Evolutionary conservation across 1,140 invertebrate species (phyloP).

Genomic region (Hylyphantes graminicola): DNA sequence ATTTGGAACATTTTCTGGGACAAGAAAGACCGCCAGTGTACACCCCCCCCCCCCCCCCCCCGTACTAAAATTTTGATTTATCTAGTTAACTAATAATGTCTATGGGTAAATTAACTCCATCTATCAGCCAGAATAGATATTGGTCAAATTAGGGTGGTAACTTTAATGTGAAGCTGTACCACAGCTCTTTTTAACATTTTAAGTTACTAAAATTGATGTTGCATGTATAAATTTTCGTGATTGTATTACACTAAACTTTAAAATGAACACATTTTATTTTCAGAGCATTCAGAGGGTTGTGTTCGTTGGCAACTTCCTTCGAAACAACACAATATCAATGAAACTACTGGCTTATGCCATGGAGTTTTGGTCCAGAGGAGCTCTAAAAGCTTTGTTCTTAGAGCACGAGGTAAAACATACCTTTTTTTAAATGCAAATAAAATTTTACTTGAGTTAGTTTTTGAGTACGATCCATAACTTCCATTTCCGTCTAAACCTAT

Average conservation of each 20-base stretch:
- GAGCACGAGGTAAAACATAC: conserved; percentile 84
- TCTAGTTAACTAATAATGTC: too few relatives aligned
- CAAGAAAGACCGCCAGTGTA: too few relatives aligned
- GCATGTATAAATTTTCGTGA: background rate
- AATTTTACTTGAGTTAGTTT: background rate
- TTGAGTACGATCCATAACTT: background rate
- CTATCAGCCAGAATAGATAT: too few relatives aligned
- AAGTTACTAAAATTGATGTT: background rate
- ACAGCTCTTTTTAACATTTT: too few relatives aligned
- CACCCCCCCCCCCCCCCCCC: too few relatives aligned
- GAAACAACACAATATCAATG: conserved; percentile 98
- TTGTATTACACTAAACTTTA: background rate
- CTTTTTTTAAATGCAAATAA: background rate
- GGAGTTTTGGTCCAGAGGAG: conserved; percentile 98
- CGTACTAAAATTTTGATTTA: too few relatives aligned
- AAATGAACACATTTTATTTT: conserved; percentile 54
- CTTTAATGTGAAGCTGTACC: too few relatives aligned
- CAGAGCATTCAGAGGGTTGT: conserved; percentile 82
- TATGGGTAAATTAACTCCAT: too few relatives aligned
- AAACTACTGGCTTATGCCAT: conserved; percentile 96
- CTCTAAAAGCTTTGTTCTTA: conserved; percentile 95
- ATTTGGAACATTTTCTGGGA: too few relatives aligned
- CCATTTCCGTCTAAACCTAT: background rate
- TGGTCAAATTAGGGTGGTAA: too few relatives aligned
- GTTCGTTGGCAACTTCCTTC: conserved; percentile 97